Evolutionary conservation across 2,888 invertebrate species (phyloP).

Genomic region (Hedychridium roseum): DNA sequence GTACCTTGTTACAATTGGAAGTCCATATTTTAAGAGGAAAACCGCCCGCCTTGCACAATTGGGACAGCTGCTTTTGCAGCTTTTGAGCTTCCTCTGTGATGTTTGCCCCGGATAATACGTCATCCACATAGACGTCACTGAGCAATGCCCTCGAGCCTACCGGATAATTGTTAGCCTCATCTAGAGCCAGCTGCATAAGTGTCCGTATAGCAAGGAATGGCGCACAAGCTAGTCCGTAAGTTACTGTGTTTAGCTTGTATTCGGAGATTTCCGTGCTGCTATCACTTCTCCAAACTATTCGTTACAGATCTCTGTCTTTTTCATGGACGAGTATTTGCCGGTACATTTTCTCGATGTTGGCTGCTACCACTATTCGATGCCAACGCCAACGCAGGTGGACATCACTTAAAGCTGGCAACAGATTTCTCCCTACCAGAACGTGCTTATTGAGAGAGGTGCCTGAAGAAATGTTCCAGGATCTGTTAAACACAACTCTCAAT

Average conservation of each 20-base stretch:
- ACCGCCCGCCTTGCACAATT: not conserved
- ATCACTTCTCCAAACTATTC: slow-evolving; percentile 11
- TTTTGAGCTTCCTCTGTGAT: not conserved
- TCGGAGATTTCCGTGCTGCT: not conserved
- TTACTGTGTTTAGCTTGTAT: not conserved
- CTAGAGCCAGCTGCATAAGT: not conserved
- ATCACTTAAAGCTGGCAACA: not conserved
- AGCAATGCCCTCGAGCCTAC: not conserved
- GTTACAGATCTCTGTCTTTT: slow-evolving; percentile 6
- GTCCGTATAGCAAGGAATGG: not conserved
- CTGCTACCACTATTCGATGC: slow-evolving; percentile 10
- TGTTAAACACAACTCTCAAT: slow-evolving; percentile 12
- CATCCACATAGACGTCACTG: not conserved
- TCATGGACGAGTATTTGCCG: slow-evolving; percentile 12
- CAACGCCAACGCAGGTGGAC: slow-evolving; percentile 4
- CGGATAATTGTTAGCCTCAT: not conserved
- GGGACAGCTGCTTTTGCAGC: not conserved
- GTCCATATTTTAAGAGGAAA: not conserved
- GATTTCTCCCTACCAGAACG: not conserved
- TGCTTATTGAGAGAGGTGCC: not conserved
- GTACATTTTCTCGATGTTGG: slow-evolving; percentile 19
- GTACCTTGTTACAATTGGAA: not conserved
- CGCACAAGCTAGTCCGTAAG: not conserved
- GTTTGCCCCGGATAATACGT: not conserved
- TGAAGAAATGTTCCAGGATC: not conserved